These are phyloP conservation scores for Mamestra brassicae DNA, from an alignment of 2,888 invertebrate species.

Conservation along the genomic window DNA sequence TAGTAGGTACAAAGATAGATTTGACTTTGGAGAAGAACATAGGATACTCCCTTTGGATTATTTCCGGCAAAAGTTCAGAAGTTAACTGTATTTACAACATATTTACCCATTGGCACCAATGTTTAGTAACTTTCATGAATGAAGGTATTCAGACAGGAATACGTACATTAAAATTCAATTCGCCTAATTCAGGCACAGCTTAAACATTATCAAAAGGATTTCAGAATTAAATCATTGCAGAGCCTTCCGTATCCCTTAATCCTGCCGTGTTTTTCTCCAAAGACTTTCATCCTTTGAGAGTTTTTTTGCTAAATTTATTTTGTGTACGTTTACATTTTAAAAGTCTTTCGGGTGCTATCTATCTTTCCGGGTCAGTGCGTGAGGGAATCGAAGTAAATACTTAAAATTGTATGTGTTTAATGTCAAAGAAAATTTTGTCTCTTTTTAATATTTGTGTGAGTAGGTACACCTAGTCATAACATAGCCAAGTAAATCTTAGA, in stretches of 20 bases:
- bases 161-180: not conserved
- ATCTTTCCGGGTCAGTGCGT: constrained; percentile 63
- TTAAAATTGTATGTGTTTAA: constrained; percentile 35
- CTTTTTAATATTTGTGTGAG: not conserved
- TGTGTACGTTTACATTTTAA: constrained; percentile 64
- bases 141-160: no score
- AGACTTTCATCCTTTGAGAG: constrained; percentile 16
- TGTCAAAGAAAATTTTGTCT: constrained; percentile 51
- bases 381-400: constrained; percentile 53
- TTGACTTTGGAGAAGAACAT: no score
- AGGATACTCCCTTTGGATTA: no score
- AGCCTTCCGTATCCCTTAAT: constrained; percentile 28
- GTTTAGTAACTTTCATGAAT: no score
- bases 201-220: constrained; percentile 28
- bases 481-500: not conserved
- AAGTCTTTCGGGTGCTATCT: constrained; percentile 65
- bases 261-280: constrained; percentile 38
- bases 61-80: no score
- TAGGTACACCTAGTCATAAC: no score
- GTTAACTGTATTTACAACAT: no score
- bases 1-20: no score
- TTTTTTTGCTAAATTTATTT: constrained; percentile 67
- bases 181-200: constrained; percentile 15
- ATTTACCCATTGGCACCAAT: no score
- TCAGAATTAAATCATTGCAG: constrained; percentile 34